phyloP scores from a whole-genome alignment of 2,113 vertebrate genomes.

The Scolopax mira region DNA sequence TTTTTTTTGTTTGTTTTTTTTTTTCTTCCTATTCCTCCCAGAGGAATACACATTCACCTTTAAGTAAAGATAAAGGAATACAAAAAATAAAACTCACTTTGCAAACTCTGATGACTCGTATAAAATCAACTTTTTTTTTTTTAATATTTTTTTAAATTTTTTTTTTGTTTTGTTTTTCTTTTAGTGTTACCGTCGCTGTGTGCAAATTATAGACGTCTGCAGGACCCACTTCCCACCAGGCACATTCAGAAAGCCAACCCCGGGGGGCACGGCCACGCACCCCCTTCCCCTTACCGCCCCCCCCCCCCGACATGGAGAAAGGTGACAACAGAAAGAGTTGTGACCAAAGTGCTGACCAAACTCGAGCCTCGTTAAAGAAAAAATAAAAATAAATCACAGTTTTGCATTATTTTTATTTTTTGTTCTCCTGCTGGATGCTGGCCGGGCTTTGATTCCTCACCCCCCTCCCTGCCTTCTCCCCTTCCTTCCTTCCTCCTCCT shows the following conservation, averaged over 20 bases:
- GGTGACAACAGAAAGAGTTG: background rate
- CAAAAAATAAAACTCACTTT: constrained; percentile 82
- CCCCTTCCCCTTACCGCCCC: background rate
- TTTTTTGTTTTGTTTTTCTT: too few species aligned
- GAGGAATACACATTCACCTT: constrained; percentile 86
- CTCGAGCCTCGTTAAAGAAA: background rate
- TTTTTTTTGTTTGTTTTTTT: background rate
- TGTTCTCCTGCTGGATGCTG: background rate
- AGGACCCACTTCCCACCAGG: constrained; percentile 63
- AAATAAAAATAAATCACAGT: background rate
- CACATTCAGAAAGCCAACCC: constrained; percentile 45
- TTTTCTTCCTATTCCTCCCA: constrained; percentile 84
- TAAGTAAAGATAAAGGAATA: constrained; percentile 85
- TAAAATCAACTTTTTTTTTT: constrained; percentile 66
- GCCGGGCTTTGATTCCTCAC: background rate
- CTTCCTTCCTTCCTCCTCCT: background rate
- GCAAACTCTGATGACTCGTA: constrained; percentile 81
- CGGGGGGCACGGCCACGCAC: background rate
- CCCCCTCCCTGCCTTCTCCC: background rate
- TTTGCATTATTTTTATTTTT: background rate
- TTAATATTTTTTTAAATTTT: too few species aligned
- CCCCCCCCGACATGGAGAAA: background rate
- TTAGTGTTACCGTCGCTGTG: constrained; percentile 75
- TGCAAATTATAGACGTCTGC: constrained; percentile 72
- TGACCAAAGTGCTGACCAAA: background rate